Evolutionary conservation across 1,140 invertebrate genomes (phyloP).

Genomic region (Meloidogyne chitwoodi): DNA sequence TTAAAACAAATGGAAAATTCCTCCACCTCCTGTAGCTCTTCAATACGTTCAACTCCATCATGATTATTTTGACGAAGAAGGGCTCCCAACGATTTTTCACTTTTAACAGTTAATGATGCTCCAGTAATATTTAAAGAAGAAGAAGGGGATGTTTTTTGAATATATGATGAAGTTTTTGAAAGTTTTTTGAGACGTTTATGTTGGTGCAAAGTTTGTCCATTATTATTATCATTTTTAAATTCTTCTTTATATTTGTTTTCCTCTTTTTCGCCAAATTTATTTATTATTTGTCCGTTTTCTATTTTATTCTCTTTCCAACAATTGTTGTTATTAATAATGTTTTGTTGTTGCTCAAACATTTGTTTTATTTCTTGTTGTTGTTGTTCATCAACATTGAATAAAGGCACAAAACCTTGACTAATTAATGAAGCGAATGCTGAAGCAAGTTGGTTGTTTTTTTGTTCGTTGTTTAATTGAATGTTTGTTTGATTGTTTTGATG

Average conservation of each 20-base stretch:
- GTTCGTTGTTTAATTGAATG: not conserved
- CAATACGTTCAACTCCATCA: slow-evolving; percentile 4
- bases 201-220: not conserved
- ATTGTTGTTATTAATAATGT: not conserved
- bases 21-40: slow-evolving; percentile 85
- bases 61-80: slow-evolving; percentile 6
- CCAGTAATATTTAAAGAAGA: not conserved
- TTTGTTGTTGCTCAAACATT: not conserved
- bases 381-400: not conserved
- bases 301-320: not conserved
- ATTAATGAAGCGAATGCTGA: not conserved
- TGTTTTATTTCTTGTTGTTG: not conserved
- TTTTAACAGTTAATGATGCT: slow-evolving; percentile 13
- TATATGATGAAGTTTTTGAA: not conserved
- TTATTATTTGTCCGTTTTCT: not conserved
- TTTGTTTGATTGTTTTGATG: not conserved
- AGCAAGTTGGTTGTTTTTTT: not conserved
- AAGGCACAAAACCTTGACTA: not conserved
- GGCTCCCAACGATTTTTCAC: slow-evolving; percentile 16
- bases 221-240: not conserved
- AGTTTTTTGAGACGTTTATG: not conserved
- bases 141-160: not conserved
- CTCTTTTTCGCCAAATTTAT: not conserved
- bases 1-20: slow-evolving; percentile 96
- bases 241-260: not conserved